Evolutionary conservation across 2,113 vertebrate species (phyloP).

Genomic region (Antechinus flavipes): DNA sequence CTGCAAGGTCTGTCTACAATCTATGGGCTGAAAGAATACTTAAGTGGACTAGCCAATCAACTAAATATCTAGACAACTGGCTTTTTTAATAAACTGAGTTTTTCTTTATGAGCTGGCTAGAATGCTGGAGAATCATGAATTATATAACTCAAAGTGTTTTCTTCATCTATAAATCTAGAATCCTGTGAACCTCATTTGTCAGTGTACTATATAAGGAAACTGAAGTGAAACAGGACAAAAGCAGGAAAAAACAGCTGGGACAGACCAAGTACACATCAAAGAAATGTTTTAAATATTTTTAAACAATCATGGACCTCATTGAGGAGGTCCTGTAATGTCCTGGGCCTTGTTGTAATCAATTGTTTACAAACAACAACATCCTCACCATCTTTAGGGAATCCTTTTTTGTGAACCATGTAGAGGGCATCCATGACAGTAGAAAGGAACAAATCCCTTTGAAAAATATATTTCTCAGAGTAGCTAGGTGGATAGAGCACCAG

Average conservation of each 20-base stretch:
- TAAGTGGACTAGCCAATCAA: not conserved
- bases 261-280: not conserved
- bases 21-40: not conserved
- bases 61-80: not conserved
- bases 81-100: not conserved
- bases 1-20: not conserved
- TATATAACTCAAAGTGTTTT: no score
- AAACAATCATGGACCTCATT: not conserved
- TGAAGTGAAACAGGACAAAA: not conserved
- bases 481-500: no score
- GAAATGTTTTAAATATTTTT: not conserved
- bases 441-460: no score
- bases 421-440: not conserved
- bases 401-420: not conserved
- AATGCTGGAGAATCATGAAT: not conserved
- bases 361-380: not conserved
- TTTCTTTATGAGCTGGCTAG: not conserved
- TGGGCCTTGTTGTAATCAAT: not conserved
- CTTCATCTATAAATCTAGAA: no score
- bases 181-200: not conserved
- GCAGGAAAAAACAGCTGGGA: not conserved
- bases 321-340: not conserved
- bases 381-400: not conserved
- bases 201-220: not conserved
- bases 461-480: not conserved